Percentiles rank a stretch among this genome's conserved stretches.
These are phyloP conservation scores for Sylvietta virens DNA, from an alignment of 2,113 vertebrate species.

Conservation along the genomic window DNA sequence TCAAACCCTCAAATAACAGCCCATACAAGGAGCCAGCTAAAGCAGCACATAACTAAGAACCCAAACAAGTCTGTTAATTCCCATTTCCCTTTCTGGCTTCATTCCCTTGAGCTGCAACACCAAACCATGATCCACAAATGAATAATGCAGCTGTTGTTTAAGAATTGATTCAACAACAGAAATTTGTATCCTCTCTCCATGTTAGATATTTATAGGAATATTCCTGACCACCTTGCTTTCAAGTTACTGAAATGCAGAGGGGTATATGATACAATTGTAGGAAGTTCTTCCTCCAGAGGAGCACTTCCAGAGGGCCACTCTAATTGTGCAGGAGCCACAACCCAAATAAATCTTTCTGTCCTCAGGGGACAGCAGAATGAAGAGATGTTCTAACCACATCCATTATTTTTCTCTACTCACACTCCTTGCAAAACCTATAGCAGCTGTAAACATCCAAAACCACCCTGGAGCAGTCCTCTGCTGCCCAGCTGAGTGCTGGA, in stretches of 20 bases:
- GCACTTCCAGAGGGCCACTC: conserved; percentile 4
- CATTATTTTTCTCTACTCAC: background rate
- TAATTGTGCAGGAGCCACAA: background rate
- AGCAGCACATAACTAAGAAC: background rate
- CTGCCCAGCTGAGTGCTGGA: background rate
- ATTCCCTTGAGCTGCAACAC: background rate
- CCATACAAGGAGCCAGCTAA: background rate
- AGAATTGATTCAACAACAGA: background rate
- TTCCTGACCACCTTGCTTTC: conserved; percentile 9
- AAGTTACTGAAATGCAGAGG: conserved; percentile 4
- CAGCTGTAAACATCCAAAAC: background rate
- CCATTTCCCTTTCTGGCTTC: background rate
- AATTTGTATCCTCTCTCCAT: background rate
- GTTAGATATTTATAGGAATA: background rate
- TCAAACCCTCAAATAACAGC: conserved; percentile 42
- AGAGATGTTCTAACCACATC: conserved; percentile 20
- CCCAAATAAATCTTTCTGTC: background rate
- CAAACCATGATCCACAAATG: background rate
- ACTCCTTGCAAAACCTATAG: background rate
- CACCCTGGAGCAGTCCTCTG: background rate
- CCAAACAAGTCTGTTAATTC: background rate
- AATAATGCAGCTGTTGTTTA: conserved; percentile 23
- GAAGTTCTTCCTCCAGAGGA: conserved; percentile 19
- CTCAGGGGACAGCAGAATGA: background rate
- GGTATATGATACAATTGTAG: background rate